Conservation (phyloP, 2,888 invertebrate genomes). For the Rhagonycha fulva region DNA sequence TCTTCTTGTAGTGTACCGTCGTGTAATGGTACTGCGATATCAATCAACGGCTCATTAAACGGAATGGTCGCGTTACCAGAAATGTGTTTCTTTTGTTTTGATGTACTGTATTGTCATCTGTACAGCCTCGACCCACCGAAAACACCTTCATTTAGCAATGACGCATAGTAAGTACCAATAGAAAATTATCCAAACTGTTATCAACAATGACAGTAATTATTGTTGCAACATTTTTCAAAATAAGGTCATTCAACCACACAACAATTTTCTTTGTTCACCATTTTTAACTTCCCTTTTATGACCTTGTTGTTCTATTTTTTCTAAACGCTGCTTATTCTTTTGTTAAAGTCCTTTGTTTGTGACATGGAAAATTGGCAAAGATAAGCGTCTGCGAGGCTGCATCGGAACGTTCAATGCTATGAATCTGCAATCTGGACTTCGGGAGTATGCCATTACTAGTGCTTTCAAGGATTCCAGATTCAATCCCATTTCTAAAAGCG, state of each 20-base stretch:
- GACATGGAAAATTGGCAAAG: constrained; percentile 98
- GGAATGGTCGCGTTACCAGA: constrained; percentile 80
- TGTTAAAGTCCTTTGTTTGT: constrained; percentile 92
- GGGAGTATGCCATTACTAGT: constrained; percentile 97
- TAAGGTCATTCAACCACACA: constrained; percentile 48
- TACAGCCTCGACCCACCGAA: constrained; percentile 91
- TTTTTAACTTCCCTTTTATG: constrained; percentile 1
- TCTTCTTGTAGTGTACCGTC: constrained; percentile 48
- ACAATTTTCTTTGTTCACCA: constrained; percentile 37
- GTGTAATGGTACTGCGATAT: constrained; percentile 47
- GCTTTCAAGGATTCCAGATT: constrained; percentile 98
- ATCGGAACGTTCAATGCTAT: constrained; percentile 98
- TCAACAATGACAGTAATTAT: neutral
- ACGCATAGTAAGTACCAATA: constrained; percentile 81
- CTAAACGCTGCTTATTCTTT: constrained; percentile 23
- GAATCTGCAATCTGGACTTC: constrained; percentile 90
- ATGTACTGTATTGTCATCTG: constrained; percentile 93
- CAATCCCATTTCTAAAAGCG: constrained; percentile 91
- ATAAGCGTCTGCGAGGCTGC: constrained; percentile 93
- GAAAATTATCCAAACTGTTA: neutral
- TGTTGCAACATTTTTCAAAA: constrained; percentile 1
- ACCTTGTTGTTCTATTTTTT: constrained; percentile 30
- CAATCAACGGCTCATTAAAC: constrained; percentile 55
- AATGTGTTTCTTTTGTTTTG: constrained; percentile 99
- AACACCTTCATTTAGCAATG: constrained; percentile 90